A percentile compares a stretch with the other conserved stretches of the same genome.
Conservation (phyloP, 2,888 invertebrate species). For the Kryphioiulus occultus region DNA sequence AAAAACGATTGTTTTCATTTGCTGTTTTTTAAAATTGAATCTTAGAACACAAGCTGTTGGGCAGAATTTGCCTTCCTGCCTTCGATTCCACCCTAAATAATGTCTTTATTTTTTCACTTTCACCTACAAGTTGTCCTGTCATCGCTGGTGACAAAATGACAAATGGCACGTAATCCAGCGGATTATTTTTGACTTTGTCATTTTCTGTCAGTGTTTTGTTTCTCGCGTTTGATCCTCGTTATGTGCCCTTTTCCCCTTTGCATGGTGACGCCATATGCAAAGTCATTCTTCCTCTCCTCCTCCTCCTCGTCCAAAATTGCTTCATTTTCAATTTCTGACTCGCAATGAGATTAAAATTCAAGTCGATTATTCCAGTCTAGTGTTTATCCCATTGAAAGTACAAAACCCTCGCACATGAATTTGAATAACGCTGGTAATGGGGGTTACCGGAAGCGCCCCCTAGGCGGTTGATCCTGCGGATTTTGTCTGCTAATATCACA, state of each 20-base stretch:
- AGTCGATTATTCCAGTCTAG: neutral
- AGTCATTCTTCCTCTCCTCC: constrained; percentile 35
- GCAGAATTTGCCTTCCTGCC: neutral
- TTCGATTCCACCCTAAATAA: too few species aligned
- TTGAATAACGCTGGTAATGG: neutral
- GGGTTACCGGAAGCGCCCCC: neutral
- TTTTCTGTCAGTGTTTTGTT: neutral
- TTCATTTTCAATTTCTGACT: neutral
- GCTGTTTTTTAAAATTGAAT: too few species aligned
- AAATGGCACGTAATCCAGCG: constrained; percentile 37
- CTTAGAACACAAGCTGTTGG: too few species aligned
- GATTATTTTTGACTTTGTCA: constrained; percentile 35
- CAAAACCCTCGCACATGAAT: neutral
- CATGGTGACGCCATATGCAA: neutral
- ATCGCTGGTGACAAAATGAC: neutral
- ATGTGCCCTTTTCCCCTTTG: neutral
- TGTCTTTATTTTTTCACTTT: too few species aligned
- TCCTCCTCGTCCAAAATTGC: neutral
- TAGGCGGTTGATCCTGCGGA: constrained; percentile 23
- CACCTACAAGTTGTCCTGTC: constrained; percentile 8
- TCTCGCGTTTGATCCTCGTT: neutral
- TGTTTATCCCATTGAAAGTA: neutral
- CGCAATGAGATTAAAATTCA: neutral
- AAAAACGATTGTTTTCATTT: too few species aligned
- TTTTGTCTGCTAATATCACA: neutral